Conservation (phyloP, 1,140 invertebrate species). For the Tetramorium simillimum region DNA sequence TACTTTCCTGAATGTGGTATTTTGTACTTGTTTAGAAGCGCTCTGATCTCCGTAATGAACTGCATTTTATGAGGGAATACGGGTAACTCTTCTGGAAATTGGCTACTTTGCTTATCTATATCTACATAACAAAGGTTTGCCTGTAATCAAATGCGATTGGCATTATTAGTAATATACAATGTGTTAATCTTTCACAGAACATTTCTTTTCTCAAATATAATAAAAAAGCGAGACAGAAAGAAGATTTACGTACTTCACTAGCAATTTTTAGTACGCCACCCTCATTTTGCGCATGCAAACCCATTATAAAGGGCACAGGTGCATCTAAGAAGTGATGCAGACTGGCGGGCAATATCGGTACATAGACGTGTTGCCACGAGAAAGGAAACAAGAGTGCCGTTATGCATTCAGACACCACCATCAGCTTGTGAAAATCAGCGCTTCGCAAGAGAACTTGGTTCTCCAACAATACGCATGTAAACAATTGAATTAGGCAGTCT, state of each 20-base stretch:
- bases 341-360: conserved; percentile 98
- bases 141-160: conserved; percentile 78
- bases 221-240: background rate
- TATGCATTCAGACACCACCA: conserved; percentile 98
- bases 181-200: background rate
- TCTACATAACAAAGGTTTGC: conserved; percentile 98
- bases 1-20: conserved; percentile 85
- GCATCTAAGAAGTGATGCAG: conserved; percentile 99
- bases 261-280: conserved; percentile 87
- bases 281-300: conserved; percentile 88
- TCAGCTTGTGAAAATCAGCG: conserved; percentile 96
- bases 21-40: conserved; percentile 92
- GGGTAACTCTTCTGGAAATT: conserved; percentile 98
- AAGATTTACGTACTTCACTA: conserved; percentile 85
- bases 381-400: conserved; percentile 97
- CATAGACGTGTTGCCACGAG: conserved; percentile 99
- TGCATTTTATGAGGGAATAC: conserved; percentile 95
- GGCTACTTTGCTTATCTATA: conserved; percentile 96
- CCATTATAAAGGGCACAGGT: conserved; percentile 99
- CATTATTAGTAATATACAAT: background rate
- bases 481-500: conserved; percentile 96
- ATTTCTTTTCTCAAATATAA: background rate
- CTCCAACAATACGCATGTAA: conserved; percentile 97
- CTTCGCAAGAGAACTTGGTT: conserved; percentile 98
- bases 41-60: conserved; percentile 94